Evolutionary conservation across 2,113 vertebrate species (phyloP).

Genomic region (Pteruthius melanotis): DNA sequence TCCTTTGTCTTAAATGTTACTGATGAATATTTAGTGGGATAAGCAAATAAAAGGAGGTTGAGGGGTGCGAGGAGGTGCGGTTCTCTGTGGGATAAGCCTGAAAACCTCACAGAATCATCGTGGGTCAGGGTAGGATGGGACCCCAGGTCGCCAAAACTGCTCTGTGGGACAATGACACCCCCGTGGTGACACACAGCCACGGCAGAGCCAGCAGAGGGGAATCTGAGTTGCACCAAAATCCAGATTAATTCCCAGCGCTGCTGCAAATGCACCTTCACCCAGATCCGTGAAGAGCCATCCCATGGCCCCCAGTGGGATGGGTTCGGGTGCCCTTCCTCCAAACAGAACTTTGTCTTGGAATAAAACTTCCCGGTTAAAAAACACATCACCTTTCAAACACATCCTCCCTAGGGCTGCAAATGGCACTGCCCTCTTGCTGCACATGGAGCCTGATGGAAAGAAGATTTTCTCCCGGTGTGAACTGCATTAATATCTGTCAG

Average conservation of each 20-base stretch:
- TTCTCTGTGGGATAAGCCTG: neutral
- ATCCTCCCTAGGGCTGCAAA: conserved; percentile 46
- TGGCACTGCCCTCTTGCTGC: conserved; percentile 75
- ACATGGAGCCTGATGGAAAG: conserved; percentile 72
- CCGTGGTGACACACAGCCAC: rapidly evolving
- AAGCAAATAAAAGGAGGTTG: conserved; percentile 70
- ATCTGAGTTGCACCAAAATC: neutral
- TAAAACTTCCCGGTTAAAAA: neutral
- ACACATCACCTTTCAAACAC: conserved; percentile 36
- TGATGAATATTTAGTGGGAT: conserved; percentile 77
- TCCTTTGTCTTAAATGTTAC: conserved; percentile 82
- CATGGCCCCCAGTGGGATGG: rapidly evolving
- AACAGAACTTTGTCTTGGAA: neutral
- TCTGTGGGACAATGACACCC: rapidly evolving
- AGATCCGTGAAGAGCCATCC: rapidly evolving
- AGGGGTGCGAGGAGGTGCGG: conserved; percentile 21
- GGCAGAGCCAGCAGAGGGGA: neutral
- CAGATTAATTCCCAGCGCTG: neutral
- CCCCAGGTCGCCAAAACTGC: neutral
- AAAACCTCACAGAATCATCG: neutral
- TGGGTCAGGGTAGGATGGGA: neutral
- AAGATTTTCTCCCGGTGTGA: conserved; percentile 75
- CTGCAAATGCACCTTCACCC: neutral
- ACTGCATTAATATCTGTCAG: conserved; percentile 79
- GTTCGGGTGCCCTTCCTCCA: neutral